A percentile compares a stretch with the other conserved stretches of the same genome.
These are phyloP conservation scores for Peromyscus eremicus DNA, from an alignment of 2,797 vertebrate species.

Conservation along the genomic window DNA sequence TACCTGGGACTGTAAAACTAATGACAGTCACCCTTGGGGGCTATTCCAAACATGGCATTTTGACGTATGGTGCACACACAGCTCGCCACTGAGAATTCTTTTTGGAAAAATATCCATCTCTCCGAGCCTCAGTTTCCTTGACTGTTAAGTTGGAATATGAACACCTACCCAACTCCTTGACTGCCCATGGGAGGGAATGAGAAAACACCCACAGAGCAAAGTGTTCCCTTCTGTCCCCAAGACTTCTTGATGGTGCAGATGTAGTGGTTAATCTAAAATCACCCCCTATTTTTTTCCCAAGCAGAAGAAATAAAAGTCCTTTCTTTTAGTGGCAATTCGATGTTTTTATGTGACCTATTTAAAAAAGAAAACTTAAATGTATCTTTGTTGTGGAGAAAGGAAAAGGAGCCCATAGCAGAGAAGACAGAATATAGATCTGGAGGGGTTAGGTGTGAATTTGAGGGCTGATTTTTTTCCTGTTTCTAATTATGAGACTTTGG, in stretches of 20 bases:
- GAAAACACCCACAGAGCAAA: background rate
- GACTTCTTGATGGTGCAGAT: background rate
- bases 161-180: background rate
- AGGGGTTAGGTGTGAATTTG: background rate
- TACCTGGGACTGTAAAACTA: background rate
- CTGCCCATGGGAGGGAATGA: background rate
- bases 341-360: conserved; percentile 37
- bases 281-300: background rate
- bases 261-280: background rate
- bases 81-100: background rate
- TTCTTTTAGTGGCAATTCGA: background rate
- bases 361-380: background rate
- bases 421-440: background rate
- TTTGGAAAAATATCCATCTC: background rate
- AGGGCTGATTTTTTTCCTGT: background rate
- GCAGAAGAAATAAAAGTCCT: conserved; percentile 26
- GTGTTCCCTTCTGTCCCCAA: background rate
- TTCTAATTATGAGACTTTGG: conserved; percentile 51
- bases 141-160: background rate
- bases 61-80: background rate
- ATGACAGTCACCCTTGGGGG: background rate
- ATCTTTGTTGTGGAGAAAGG: background rate
- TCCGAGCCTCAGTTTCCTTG: conserved; percentile 48
- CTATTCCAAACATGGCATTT: background rate
- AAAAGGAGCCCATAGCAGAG: background rate